Conservation (phyloP, 2,113 vertebrate genomes). For the Macaca nemestrina region DNA sequence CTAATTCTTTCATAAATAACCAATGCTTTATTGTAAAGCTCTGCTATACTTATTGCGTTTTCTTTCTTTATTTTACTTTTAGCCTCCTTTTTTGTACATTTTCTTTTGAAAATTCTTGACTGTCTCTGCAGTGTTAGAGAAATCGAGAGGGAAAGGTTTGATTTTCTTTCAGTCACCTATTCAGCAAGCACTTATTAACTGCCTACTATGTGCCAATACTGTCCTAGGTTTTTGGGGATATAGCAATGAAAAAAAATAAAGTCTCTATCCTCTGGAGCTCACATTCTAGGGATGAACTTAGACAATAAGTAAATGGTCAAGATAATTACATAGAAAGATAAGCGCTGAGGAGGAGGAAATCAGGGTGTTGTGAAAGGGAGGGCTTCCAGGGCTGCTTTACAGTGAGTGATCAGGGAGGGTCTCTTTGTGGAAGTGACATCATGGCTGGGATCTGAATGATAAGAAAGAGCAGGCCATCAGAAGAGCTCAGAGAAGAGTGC, state of each 20-base stretch:
- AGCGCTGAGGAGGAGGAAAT: background rate
- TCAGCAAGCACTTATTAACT: constrained; percentile 24
- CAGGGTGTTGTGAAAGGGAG: background rate
- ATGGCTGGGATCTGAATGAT: background rate
- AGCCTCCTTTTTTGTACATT: background rate
- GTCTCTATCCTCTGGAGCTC: background rate
- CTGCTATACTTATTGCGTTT: background rate
- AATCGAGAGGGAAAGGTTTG: background rate
- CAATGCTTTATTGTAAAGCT: background rate
- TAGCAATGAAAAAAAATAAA: constrained; percentile 1
- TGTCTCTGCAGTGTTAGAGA: background rate
- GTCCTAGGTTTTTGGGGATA: background rate
- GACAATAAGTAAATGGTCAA: background rate
- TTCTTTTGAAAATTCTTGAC: background rate
- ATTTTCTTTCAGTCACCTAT: constrained; percentile 27
- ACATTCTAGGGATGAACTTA: background rate
- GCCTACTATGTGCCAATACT: background rate
- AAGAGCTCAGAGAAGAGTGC: constrained; percentile 33
- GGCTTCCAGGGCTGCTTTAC: background rate
- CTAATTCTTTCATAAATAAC: background rate
- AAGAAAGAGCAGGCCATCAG: background rate
- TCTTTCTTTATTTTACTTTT: constrained; percentile 41
- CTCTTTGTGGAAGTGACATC: background rate
- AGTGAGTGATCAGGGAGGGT: background rate
- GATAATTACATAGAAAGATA: background rate